phyloP scores from a whole-genome alignment of 2,113 vertebrate genomes.

The Mesocricetus auratus region DNA sequence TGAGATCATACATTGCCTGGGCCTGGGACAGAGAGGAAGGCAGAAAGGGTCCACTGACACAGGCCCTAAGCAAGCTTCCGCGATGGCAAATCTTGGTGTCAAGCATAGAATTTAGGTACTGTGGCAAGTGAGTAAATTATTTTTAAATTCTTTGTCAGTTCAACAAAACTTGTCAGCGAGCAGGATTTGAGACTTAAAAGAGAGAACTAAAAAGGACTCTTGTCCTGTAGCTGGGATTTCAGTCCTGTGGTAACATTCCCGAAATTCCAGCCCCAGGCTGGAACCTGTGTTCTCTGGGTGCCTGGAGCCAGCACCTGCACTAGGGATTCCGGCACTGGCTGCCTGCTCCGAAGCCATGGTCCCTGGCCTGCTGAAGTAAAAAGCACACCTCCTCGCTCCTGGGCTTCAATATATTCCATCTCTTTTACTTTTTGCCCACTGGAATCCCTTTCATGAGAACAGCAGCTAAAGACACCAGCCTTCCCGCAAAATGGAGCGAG shows the following conservation, averaged over 20 bases:
- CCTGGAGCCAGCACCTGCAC: not conserved
- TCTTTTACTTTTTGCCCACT: conserved; percentile 66
- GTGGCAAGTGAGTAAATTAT: not conserved
- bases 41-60: accelerated
- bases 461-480: conserved; percentile 83
- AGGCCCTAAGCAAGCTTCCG: not conserved
- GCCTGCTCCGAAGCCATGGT: not conserved
- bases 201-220: not conserved
- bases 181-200: not conserved
- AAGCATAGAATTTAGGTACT: not conserved
- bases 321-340: not conserved
- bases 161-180: not conserved
- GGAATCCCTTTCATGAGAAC: conserved; percentile 81
- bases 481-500: conserved; percentile 84
- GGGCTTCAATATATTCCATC: not conserved
- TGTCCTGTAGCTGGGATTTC: not conserved
- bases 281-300: not conserved
- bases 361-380: not conserved
- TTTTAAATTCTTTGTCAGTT: not conserved
- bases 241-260: not conserved
- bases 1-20: not conserved
- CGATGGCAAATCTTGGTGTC: not conserved
- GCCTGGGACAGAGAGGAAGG: not conserved
- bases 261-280: not conserved
- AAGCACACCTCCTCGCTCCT: too few species aligned